These are phyloP conservation scores for Chelonus formosanus DNA, from an alignment of 2,888 invertebrate genomes.

Conservation along the genomic window DNA sequence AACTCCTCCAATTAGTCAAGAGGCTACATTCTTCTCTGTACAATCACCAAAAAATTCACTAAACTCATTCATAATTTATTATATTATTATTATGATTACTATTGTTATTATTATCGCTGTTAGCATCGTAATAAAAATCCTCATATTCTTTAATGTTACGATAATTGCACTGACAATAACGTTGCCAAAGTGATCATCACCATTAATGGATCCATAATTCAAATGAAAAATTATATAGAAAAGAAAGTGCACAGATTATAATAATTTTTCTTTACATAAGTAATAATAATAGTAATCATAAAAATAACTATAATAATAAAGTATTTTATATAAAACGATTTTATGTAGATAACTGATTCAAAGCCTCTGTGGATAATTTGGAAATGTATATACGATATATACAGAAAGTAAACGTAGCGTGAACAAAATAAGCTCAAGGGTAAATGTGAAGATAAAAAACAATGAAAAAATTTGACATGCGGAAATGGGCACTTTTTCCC, in stretches of 20 bases:
- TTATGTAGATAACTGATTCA: no score
- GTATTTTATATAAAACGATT: no score
- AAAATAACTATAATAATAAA: neutral
- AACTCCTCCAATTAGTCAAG: no score
- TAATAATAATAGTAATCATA: slow-evolving; percentile 3
- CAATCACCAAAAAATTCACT: no score
- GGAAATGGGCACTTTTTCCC: slow-evolving; percentile 29
- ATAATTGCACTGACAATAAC: slow-evolving; percentile 39
- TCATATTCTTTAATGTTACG: slow-evolving; percentile 20
- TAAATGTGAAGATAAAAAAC: slow-evolving; percentile 19
- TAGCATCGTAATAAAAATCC: neutral
- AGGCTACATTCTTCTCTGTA: no score
- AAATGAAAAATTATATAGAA: neutral
- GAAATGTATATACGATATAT: neutral
- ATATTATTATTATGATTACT: no score
- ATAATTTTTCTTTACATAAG: neutral
- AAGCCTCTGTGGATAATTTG: neutral
- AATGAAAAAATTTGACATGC: slow-evolving; percentile 14
- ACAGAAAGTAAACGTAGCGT: slow-evolving; percentile 13
- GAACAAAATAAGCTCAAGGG: neutral
- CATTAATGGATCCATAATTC: slow-evolving; percentile 18
- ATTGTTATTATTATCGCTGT: neutral
- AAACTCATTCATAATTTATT: no score
- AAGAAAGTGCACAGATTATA: no score
- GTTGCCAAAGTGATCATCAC: slow-evolving; percentile 43